Percentiles rank a stretch among this genome's conserved stretches.
These are phyloP conservation scores for Eolophus roseicapilla DNA, from an alignment of 2,113 vertebrate species.

Conservation along the genomic window DNA sequence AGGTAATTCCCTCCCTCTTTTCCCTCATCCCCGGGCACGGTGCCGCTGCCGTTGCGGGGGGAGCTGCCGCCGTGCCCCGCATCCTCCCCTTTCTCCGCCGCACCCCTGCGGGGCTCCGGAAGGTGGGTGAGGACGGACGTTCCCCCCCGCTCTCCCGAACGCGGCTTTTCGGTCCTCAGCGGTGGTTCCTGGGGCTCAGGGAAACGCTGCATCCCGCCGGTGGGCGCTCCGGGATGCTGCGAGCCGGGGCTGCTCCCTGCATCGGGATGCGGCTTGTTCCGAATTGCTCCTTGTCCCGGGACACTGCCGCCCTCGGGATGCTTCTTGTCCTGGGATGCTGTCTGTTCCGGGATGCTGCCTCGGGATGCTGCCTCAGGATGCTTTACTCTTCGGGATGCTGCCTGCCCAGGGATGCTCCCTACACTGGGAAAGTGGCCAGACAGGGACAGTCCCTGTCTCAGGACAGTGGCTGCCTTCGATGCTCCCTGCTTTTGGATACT, in stretches of 20 bases:
- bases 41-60: not conserved
- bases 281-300: rapidly evolving
- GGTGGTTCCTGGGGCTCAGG: not conserved
- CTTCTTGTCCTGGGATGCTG: not conserved
- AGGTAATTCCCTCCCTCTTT: not conserved
- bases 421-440: no score
- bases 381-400: no score
- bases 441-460: no score
- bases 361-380: no score
- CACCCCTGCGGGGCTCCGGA: not conserved
- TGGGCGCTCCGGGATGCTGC: not conserved
- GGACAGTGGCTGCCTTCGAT: no score
- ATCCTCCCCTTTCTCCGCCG: not conserved
- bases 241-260: rapidly evolving
- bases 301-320: rapidly evolving
- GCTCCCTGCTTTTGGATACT: not conserved
- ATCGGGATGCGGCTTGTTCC: rapidly evolving
- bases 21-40: not conserved
- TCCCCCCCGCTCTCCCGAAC: not conserved
- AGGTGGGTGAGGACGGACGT: not conserved
- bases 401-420: no score
- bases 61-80: not conserved
- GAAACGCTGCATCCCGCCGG: not conserved
- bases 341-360: not conserved
- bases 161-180: no score